Evolutionary conservation across 2,113 vertebrate genomes (phyloP).

Genomic region (Okapia johnstoni): DNA sequence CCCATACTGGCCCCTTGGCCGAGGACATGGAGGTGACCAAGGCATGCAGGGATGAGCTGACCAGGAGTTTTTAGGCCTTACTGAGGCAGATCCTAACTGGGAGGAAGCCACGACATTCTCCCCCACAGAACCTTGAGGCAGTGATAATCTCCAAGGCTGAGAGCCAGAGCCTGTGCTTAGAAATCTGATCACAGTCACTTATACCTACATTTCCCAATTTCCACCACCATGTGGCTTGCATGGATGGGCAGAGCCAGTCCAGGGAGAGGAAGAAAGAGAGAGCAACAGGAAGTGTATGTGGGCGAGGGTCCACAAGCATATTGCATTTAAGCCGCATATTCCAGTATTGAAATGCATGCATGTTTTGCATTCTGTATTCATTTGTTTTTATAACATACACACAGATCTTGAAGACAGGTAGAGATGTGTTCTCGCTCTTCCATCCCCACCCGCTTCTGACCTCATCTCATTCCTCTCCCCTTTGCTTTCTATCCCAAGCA

Average conservation of each 20-base stretch:
- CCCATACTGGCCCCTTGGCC: background rate
- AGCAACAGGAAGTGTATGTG: background rate
- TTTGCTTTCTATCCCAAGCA: background rate
- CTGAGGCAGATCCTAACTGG: background rate
- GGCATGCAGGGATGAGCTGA: background rate
- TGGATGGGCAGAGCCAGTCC: background rate
- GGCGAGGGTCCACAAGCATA: background rate
- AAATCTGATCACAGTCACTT: background rate
- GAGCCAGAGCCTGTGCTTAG: background rate
- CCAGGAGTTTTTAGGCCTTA: background rate
- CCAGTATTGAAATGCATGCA: background rate
- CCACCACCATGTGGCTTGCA: background rate
- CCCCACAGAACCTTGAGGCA: background rate
- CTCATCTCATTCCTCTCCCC: background rate
- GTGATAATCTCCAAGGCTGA: background rate
- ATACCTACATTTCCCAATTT: background rate
- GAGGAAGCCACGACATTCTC: background rate
- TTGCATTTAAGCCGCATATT: background rate
- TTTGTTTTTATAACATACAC: background rate
- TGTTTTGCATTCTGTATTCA: background rate
- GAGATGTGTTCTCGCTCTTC: background rate
- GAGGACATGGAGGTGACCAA: background rate
- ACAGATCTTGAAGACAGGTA: background rate
- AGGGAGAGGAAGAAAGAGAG: too few relatives aligned
- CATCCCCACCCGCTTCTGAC: background rate